Evolutionary conservation across 1,140 invertebrate genomes (phyloP), one percentile per base, ranked within the genome.

Genomic region (Aphelenchoides avenae): DNA sequence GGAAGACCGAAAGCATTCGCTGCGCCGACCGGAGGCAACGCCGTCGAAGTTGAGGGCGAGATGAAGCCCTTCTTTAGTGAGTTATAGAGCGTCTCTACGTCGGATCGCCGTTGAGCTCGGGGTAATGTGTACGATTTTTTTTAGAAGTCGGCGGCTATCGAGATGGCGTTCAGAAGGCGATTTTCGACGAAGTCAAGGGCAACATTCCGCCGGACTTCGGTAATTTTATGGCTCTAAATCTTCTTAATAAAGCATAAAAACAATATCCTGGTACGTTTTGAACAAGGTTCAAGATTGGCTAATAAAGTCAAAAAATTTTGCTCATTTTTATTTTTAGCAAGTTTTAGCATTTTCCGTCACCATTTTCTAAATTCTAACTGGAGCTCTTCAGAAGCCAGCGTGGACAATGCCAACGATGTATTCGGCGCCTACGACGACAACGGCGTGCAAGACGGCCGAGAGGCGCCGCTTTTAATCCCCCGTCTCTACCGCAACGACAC

Each of bases 341-440:
- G 22, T 34, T 9, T 11, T 13, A 41, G 18, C 26, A 22, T 63
- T 50, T 64, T 46, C n/a, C n/a, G n/a, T n/a, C n/a, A n/a, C n/a
- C n/a, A n/a, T n/a, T n/a, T n/a, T n/a, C n/a, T n/a, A n/a, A n/a
- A n/a, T n/a, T n/a, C n/a, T n/a, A n/a, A n/a, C n/a, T n/a, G n/a
- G n/a, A n/a, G n/a, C n/a, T n/a, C n/a, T n/a, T n/a, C n/a, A n/a
- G n/a, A n/a, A n/a, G n/a, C n/a, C n/a, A n/a, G n/a, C 39, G 56
- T 60, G 41, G 52, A 37, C 37, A 57, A 64, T 6, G 34, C 18
- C 30, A 39, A 47, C 24, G 36, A 42, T 57, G 31, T 11, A 3
- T 71, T 71, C 27, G 68, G 57, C 18, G 57, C 69, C 6, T 71
- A 71, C 34, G 70, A 71, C 37, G 70, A 71, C 39, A 63, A 49